Percentiles rank a stretch among this genome's conserved stretches.
phyloP scores from a whole-genome alignment of 2,797 vertebrate species.

The Sebastes glaucus region DNA sequence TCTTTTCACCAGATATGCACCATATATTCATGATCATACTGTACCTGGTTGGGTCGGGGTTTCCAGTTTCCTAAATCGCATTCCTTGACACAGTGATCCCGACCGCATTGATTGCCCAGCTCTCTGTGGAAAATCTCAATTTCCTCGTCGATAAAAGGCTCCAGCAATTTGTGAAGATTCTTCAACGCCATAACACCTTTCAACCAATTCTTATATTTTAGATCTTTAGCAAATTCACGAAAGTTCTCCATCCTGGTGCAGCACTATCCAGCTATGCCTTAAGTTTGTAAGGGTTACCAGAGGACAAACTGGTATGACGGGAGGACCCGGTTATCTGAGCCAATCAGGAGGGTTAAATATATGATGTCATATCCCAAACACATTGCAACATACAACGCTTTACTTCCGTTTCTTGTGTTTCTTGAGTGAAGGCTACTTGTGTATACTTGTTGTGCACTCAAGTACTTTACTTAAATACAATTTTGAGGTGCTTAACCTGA shows the following conservation, averaged over 20 bases:
- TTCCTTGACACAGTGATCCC: too few relatives aligned
- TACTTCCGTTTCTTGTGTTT: neutral
- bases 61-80: rapidly evolving
- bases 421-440: rapidly evolving
- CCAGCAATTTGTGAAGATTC: rapidly evolving
- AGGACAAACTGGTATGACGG: too few relatives aligned
- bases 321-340: too few relatives aligned
- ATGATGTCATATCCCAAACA: too few relatives aligned
- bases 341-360: too few relatives aligned
- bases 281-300: too few relatives aligned
- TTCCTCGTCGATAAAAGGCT: too few relatives aligned
- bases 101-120: rapidly evolving
- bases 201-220: too few relatives aligned
- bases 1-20: too few relatives aligned
- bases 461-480: neutral
- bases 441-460: neutral
- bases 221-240: rapidly evolving
- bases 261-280: too few relatives aligned
- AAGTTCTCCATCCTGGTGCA: rapidly evolving
- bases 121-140: rapidly evolving
- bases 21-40: too few relatives aligned
- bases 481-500: neutral
- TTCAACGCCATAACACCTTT: rapidly evolving
- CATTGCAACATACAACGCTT: neutral
- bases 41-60: too few relatives aligned